Base-by-base conservation (phyloP, 2,797 vertebrate genomes). In the Neoniphon sammara region DNA sequence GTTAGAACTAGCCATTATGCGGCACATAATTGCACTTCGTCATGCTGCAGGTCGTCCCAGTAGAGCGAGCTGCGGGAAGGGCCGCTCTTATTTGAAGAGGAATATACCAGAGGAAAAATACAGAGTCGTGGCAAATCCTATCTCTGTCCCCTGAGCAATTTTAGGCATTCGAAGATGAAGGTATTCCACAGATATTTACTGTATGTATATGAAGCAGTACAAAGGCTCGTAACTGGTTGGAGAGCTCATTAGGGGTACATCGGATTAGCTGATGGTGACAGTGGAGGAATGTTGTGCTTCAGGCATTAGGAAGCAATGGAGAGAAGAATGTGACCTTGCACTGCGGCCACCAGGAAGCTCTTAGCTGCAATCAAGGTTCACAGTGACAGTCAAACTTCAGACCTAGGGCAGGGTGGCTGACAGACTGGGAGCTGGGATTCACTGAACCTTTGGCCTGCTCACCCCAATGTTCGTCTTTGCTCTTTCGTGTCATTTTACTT, bases 1-100 rank as follows among this genome's bases (percentile, higher is more conserved):
- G 89, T 90, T 90, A 88, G 91, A 85, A 66, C 87, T 78, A 91
- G 86, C 87, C 89, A 91, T 93, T 92, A 92, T 92, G 86, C 77
- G 23, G 78, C 87, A 83, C 86, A 89, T 90, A 91, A 92, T 92
- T 92, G 88, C 87, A 88, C 90, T 91, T 89, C 72, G 90, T 91
- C 88, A 92, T 86, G 89, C 84, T 83, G 87, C 80, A 92, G 88
- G 87, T 91, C 91, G 86, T 88, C 89, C 87, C 87, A 82, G 81
- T 73, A 62, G 88, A 81, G 78, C 85, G 79, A 89, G 71, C 36
- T 61, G 81, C 76, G 55, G 81, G 2, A 7, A 73, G 81, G 77
- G 85, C 86, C 82, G 47, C 71, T 87, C 71, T 73, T 83, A 88
- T 89, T 89, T 88, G 81, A 84, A 87, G 54, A 75, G 85, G 75